phyloP scores from a whole-genome alignment of 2,888 invertebrate species.

The Ryuthela nishihirai region DNA sequence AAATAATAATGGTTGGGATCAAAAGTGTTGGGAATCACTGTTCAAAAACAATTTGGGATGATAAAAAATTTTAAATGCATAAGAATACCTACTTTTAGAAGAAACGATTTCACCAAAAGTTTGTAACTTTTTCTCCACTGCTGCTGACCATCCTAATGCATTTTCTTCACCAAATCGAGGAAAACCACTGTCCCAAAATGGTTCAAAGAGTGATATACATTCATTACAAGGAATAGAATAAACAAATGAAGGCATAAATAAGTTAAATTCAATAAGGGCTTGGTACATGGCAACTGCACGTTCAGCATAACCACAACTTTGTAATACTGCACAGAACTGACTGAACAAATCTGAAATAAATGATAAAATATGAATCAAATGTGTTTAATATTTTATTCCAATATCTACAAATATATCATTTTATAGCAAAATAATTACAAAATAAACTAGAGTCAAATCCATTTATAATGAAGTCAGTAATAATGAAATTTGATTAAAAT shows the following conservation, averaged over 20 bases:
- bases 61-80: background rate
- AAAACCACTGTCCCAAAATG: conserved; percentile 52
- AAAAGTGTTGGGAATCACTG: background rate
- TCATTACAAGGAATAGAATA: conserved; percentile 42
- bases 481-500: background rate
- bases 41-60: background rate
- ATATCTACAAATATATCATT: background rate
- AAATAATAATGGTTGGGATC: background rate
- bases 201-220: conserved; percentile 48
- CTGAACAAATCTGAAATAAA: conserved; percentile 47
- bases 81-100: conserved; percentile 15
- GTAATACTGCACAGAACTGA: conserved; percentile 49
- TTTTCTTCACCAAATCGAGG: conserved; percentile 50
- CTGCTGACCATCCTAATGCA: conserved; percentile 49
- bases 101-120: conserved; percentile 10
- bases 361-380: too few relatives aligned
- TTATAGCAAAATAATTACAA: background rate
- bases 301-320: conserved; percentile 51
- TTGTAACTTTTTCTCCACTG: conserved; percentile 41
- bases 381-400: too few relatives aligned
- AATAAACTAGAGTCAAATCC: background rate
- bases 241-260: conserved; percentile 46
- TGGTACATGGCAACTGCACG: conserved; percentile 51
- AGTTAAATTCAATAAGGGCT: conserved; percentile 52
- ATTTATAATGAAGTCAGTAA: background rate